These are phyloP conservation scores for Schizothorax lantsangensis DNA, from an alignment of 2,797 vertebrate species.

Conservation along the genomic window DNA sequence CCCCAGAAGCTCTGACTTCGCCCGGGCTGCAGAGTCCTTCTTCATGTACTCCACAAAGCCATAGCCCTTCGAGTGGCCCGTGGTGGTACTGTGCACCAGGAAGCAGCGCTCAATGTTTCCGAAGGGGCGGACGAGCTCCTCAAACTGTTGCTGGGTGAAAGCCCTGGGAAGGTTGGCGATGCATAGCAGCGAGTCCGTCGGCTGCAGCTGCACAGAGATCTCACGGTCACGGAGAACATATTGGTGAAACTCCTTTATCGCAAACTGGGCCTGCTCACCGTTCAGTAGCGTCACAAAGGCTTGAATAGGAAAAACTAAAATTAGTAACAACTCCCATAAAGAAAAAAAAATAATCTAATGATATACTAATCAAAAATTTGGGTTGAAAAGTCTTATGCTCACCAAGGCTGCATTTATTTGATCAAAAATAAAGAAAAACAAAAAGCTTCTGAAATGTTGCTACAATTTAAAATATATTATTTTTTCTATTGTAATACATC, in stretches of 20 bases:
- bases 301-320: conserved; percentile 53
- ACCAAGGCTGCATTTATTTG: too few species aligned
- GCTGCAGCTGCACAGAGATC: conserved; percentile 92
- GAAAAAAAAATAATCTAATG: background rate
- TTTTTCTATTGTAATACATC: too few species aligned
- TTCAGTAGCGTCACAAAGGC: conserved; percentile 91
- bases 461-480: too few species aligned
- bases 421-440: too few species aligned
- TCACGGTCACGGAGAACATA: conserved; percentile 85
- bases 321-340: background rate
- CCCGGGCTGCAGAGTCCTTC: conserved; percentile 91
- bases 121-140: conserved; percentile 91
- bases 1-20: conserved; percentile 90
- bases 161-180: conserved; percentile 90
- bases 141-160: conserved; percentile 91
- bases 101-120: conserved; percentile 95
- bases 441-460: too few species aligned
- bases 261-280: conserved; percentile 89
- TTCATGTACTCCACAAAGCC: conserved; percentile 98
- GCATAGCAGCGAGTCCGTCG: conserved; percentile 90
- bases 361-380: too few species aligned
- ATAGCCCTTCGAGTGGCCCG: conserved; percentile 91
- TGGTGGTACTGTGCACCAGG: conserved; percentile 85
- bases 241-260: conserved; percentile 88
- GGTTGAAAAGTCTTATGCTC: too few species aligned